These are phyloP conservation scores for Acipenser transmontanus DNA, from an alignment of 2,797 vertebrate genomes.

Conservation along the genomic window DNA sequence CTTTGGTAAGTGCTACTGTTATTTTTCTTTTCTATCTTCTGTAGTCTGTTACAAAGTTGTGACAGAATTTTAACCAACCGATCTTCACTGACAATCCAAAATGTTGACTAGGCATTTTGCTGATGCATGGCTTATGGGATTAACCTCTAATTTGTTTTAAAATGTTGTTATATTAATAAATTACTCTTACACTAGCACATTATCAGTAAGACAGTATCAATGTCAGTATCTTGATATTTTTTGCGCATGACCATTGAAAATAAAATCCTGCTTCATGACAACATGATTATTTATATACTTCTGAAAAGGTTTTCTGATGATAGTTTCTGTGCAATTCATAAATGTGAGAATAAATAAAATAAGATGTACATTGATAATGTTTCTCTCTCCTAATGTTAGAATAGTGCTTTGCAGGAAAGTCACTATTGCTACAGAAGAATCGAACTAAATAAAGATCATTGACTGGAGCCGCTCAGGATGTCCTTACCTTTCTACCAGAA, in stretches of 20 bases:
- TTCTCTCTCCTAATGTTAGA: slow-evolving; percentile 19
- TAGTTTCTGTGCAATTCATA: background rate
- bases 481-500: slow-evolving; percentile 73
- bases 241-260: too few species aligned
- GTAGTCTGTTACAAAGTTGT: slow-evolving; percentile 11
- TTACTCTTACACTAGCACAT: background rate
- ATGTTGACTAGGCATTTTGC: background rate
- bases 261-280: too few species aligned
- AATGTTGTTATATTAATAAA: background rate
- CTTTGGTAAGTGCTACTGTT: slow-evolving; percentile 65
- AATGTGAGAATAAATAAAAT: background rate
- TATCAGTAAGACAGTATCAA: too few species aligned
- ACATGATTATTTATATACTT: too few species aligned
- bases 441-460: slow-evolving; percentile 29
- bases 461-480: slow-evolving; percentile 63
- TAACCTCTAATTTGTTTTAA: slow-evolving; percentile 9
- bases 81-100: background rate
- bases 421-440: background rate
- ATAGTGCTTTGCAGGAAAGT: background rate
- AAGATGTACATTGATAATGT: slow-evolving; percentile 6
- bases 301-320: too few species aligned
- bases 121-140: background rate
- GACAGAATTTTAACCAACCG: slow-evolving; percentile 11
- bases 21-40: background rate
- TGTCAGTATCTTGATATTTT: too few species aligned